phyloP scores from a whole-genome alignment of 2,797 vertebrate genomes.

The Micromesistius poutassou region DNA sequence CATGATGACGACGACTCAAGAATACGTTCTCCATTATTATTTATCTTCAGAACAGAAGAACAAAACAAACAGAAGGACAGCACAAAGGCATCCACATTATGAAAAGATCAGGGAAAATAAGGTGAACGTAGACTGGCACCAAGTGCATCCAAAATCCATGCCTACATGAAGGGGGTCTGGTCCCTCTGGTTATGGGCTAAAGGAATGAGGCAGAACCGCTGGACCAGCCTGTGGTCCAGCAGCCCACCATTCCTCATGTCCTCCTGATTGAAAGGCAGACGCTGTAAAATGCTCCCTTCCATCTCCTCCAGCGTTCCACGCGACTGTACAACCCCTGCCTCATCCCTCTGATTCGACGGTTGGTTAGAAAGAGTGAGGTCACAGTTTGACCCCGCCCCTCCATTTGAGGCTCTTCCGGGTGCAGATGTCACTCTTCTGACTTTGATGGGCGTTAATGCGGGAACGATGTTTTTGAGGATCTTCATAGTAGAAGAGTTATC shows the following conservation, averaged over 20 bases:
- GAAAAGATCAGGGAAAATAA: not conserved
- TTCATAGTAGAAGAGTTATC: constrained; percentile 34
- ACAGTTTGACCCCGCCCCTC: not conserved
- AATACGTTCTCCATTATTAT: not conserved
- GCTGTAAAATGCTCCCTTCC: constrained; percentile 53
- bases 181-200: not conserved
- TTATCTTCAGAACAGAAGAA: not conserved
- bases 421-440: not conserved
- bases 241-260: constrained; percentile 46
- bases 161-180: constrained; percentile 10
- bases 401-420: constrained; percentile 7
- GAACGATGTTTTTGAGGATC: constrained; percentile 22
- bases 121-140: not conserved
- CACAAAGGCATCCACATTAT: not conserved
- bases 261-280: constrained; percentile 58
- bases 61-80: not conserved
- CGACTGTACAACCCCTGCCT: not conserved
- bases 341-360: not conserved
- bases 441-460: constrained; percentile 24
- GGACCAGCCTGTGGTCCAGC: constrained; percentile 20
- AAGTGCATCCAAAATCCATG: not conserved
- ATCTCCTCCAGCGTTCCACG: constrained; percentile 34
- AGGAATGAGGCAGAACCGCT: constrained; percentile 37
- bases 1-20: not conserved
- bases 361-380: constrained; percentile 4